Evolutionary conservation across 2,888 invertebrate species (phyloP), one percentile per base, ranked within the genome.

Genomic region (Pollenia labialis): DNA sequence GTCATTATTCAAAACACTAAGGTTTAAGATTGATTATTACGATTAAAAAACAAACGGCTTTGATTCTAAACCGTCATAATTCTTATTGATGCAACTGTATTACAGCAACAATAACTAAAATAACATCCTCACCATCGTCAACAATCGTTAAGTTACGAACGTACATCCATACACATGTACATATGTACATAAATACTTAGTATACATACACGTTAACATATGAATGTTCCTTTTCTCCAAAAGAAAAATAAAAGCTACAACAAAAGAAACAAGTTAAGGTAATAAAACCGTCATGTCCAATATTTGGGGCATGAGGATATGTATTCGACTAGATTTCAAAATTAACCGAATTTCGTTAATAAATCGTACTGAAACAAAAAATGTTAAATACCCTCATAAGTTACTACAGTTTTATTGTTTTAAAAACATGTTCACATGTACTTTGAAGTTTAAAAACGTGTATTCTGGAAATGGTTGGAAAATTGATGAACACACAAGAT

Each of bases 131-230:
- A 18, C 58, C 52, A 82, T 10, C 81, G 64, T 75, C 76, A 52
- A 77, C 52, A 81, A 81, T 80, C 86, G 66, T 86, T 83, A 64
- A 69, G 75, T 23, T 66, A 85, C 42, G 44, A 74, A 74, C 23
- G 66, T 23, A 52, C 46, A 48, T 72, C 0, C 23, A 71, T 72
- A 46, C 23, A 71, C 64, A 46, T n/a, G 46, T 60, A 50, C 10
- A 32, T 32, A 32, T 32, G 32, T 32, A 32, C 32, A 32, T 32
- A 32, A 32, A 32, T 32, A 32, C 32, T 2, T 54, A 18, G 50
- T 44, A 81, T 14, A 46, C 18, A 50, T 46, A 80, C 23, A 18
- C 54, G 32, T 32, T 50, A 62, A 60, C 50, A n/a, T 62, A 52
- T 46, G 52, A 50, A 50, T 7, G 62, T 66, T 48, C 32, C 60